A percentile compares a stretch with the other conserved stretches of the same genome.
Evolutionary conservation across 1,140 invertebrate genomes (phyloP).

Genomic region (Calliopsis andreniformis): DNA sequence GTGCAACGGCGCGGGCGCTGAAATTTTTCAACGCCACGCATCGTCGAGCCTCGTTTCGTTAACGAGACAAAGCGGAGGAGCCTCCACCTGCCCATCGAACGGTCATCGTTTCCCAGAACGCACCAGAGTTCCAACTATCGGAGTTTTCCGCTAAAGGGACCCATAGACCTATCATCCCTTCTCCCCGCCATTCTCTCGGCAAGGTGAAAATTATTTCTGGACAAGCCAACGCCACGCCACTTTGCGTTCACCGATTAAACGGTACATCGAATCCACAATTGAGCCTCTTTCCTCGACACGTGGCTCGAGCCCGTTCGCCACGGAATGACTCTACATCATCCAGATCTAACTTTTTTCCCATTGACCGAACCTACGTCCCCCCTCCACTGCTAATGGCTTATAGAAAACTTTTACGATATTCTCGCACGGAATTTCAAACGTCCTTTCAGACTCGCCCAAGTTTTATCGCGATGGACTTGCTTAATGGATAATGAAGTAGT

Average conservation of each 20-base stretch:
- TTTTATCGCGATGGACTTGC: slow-evolving; percentile 15
- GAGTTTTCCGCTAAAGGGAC: slow-evolving; percentile 21
- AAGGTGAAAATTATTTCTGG: slow-evolving; percentile 42
- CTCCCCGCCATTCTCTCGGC: background rate
- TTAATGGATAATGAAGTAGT: slow-evolving; percentile 37
- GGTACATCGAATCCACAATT: slow-evolving; percentile 19
- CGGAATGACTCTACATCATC: slow-evolving; percentile 24
- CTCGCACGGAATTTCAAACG: slow-evolving; percentile 38
- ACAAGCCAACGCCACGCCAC: background rate
- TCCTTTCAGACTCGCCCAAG: background rate
- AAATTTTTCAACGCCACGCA: slow-evolving; percentile 24
- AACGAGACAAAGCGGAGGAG: slow-evolving; percentile 14
- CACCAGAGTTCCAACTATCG: slow-evolving; percentile 24
- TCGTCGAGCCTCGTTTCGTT: slow-evolving; percentile 24
- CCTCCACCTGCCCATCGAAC: background rate
- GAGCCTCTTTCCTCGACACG: background rate
- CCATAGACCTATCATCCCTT: background rate
- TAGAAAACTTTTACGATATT: slow-evolving; percentile 42
- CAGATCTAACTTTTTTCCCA: slow-evolving; percentile 35
- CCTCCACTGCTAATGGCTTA: slow-evolving; percentile 52
- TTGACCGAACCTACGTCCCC: slow-evolving; percentile 24
- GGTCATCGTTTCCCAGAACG: slow-evolving; percentile 11
- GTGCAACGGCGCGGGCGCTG: background rate
- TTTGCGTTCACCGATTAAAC: slow-evolving; percentile 20
- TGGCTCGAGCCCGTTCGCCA: background rate